Evolutionary conservation across 2,888 invertebrate species (phyloP), one percentile per base, ranked within the genome.

Genomic region (Agelastica alni): DNA sequence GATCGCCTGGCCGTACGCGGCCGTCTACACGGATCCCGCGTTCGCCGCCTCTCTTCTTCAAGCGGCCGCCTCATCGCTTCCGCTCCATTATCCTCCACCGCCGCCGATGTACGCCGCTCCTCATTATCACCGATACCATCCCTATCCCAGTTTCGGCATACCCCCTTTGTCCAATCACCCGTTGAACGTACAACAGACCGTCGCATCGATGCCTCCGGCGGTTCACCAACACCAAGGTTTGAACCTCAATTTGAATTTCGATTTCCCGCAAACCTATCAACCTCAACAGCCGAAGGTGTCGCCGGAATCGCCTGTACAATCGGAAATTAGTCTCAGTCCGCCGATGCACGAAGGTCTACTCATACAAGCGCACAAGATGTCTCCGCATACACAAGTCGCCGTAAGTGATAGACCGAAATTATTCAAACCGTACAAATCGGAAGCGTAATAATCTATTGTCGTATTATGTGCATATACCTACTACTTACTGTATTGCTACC

Each of bases 1-100:
- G 0, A 86, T 96, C 64, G 89, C 93, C 0, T 97, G 97, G 96
- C 96, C 96, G 0, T 94, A 95, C 77, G 89, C 92, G 0, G 91
- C 93, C 0, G 93, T 96, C 51, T 95, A 95, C 78, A 88, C 93
- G 18, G 96, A 97, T 70, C 96, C 96, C 0, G 89, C 93, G 0
- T 86, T 97, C 68, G 95, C 96, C 3, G 96, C 96, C 2, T 90
- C 95, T 26, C 84, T 96, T 5, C 83, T 95, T 1, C 95, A 96
- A 71, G 95, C 96, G 0, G 92, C 93, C 0, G 90, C 91, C 4
- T 88, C 84, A 73, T 73, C 80, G 51, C 78, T 83, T 76, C 69
- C 86, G 80, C 68, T 70, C 71, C 78, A 79, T 70, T 79, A 75
- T 68, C 67, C 75, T 59, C 73, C 81, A 77, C 83, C 84, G 0